Percentiles rank a stretch among this genome's conserved stretches.
phyloP scores from a whole-genome alignment of 2,888 invertebrate species.

The Carterocephalus palaemon region DNA sequence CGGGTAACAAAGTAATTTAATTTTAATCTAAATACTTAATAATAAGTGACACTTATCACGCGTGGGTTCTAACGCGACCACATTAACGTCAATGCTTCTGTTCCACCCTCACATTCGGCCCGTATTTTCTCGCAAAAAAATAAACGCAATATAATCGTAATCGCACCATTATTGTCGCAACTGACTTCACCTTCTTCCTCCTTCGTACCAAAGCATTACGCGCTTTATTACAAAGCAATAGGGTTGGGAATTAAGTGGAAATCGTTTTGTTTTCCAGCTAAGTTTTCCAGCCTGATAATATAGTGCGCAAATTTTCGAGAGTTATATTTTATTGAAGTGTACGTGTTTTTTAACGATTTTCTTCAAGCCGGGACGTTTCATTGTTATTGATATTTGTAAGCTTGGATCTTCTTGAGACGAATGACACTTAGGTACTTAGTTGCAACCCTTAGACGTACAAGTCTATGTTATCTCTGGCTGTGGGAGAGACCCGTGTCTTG shows the following conservation, averaged over 20 bases:
- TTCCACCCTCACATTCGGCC: slow-evolving; percentile 28
- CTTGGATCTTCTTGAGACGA: too few species aligned
- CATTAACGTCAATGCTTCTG: slow-evolving; percentile 22
- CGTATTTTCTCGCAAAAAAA: slow-evolving; percentile 26
- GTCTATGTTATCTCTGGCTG: too few species aligned
- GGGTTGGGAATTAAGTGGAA: not conserved
- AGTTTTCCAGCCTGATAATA: slow-evolving; percentile 11
- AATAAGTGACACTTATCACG: too few species aligned
- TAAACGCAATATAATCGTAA: slow-evolving; percentile 29
- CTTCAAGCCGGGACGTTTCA: too few species aligned
- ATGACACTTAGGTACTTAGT: too few species aligned
- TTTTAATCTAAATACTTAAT: too few species aligned
- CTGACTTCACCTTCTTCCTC: slow-evolving; percentile 19
- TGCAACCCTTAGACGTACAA: too few species aligned
- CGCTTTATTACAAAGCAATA: not conserved
- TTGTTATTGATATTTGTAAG: not conserved
- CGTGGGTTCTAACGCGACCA: slow-evolving; percentile 4
- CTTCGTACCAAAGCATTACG: not conserved
- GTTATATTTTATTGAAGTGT: slow-evolving; percentile 16
- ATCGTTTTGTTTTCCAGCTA: slow-evolving; percentile 15
- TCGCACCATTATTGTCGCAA: slow-evolving; percentile 24
- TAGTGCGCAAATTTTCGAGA: slow-evolving; percentile 19
- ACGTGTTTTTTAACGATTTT: slow-evolving; percentile 19
- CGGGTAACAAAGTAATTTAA: too few species aligned
- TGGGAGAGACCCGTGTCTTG: too few species aligned